Conservation (phyloP, 2,888 invertebrate genomes). For the Entomobrya multifasciata region DNA sequence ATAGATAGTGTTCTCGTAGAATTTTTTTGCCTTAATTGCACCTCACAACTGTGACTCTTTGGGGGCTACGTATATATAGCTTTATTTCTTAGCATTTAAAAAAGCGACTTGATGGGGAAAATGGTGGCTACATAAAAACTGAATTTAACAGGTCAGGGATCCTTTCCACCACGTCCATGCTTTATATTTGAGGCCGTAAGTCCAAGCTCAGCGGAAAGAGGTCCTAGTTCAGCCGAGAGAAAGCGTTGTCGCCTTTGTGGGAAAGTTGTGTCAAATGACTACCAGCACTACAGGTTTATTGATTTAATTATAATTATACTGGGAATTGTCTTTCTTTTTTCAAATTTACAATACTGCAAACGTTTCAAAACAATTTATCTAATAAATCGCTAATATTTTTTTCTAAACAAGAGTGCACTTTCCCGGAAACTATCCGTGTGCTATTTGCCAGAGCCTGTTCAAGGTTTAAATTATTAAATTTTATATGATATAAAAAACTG, state of each 20-base stretch:
- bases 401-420: not conserved
- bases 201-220: slow-evolving; percentile 68
- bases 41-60: slow-evolving; percentile 67
- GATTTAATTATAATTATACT: no score
- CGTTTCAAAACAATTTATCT: no score
- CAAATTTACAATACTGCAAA: not conserved
- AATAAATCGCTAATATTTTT: no score
- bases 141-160: slow-evolving; percentile 75
- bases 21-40: slow-evolving; percentile 46
- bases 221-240: slow-evolving; percentile 76
- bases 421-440: slow-evolving; percentile 76
- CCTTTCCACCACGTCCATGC: slow-evolving; percentile 78
- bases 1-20: slow-evolving; percentile 27
- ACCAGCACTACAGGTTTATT: slow-evolving; percentile 78
- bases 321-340: slow-evolving; percentile 14
- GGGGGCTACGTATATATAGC: slow-evolving; percentile 62
- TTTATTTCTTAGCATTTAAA: slow-evolving; percentile 53
- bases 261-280: slow-evolving; percentile 81
- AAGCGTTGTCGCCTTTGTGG: slow-evolving; percentile 81
- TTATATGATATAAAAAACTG: not conserved
- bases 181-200: slow-evolving; percentile 78
- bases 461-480: slow-evolving; percentile 41
- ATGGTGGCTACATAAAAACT: slow-evolving; percentile 66
- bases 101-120: slow-evolving; percentile 51
- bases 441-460: slow-evolving; percentile 75